These are phyloP conservation scores for Steromphala cineraria DNA, from an alignment of 2,888 invertebrate species.

Conservation along the genomic window DNA sequence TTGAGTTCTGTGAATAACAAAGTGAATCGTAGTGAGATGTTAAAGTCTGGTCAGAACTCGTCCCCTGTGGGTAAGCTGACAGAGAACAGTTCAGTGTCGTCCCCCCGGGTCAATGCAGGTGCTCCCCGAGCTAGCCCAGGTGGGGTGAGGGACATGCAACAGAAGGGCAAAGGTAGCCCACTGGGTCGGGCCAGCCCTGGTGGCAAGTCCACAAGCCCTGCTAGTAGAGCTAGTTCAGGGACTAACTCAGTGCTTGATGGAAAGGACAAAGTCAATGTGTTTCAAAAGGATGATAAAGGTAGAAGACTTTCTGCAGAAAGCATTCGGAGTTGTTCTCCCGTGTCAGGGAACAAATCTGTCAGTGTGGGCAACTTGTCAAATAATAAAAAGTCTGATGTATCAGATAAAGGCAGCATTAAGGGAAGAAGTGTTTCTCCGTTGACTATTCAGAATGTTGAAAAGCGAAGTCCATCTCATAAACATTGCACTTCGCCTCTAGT, in stretches of 20 bases:
- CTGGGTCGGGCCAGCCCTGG: not conserved
- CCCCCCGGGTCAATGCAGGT: not conserved
- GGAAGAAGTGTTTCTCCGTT: not conserved
- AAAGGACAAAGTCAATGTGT: constrained; percentile 3
- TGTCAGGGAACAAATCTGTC: not conserved
- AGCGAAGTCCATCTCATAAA: not conserved
- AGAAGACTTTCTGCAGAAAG: not conserved
- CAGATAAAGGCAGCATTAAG: constrained; percentile 22
- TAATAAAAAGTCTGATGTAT: constrained; percentile 14
- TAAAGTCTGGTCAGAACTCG: not conserved
- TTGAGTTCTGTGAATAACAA: constrained; percentile 7
- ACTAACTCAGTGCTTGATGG: constrained; percentile 6
- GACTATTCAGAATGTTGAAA: constrained; percentile 8
- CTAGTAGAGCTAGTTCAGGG: not conserved
- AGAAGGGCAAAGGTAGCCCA: not conserved
- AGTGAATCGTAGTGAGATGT: constrained; percentile 4
- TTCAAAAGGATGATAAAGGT: not conserved
- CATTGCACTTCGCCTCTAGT: constrained; percentile 22
- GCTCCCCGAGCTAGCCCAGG: not conserved
- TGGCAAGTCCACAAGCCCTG: not conserved
- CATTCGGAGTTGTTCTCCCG: not conserved
- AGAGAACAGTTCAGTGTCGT: not conserved
- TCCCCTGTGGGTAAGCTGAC: not conserved
- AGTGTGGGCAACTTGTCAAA: constrained; percentile 7
- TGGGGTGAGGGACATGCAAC: not conserved